A percentile compares a stretch with the other conserved stretches of the same genome.
These are phyloP conservation scores for Melanaphis sacchari DNA, from an alignment of 1,140 invertebrate species.

Conservation along the genomic window DNA sequence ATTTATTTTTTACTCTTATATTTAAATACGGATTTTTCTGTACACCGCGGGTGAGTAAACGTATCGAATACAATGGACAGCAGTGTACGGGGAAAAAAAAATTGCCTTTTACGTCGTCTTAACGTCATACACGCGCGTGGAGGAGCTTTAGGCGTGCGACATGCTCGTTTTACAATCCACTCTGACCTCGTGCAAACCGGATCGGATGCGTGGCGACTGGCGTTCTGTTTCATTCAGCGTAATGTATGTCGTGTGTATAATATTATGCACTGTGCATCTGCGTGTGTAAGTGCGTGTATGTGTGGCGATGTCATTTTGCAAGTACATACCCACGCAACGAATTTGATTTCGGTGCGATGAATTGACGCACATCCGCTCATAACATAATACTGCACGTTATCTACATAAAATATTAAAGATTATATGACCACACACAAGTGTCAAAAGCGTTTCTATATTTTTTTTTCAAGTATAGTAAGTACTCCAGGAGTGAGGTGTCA, in stretches of 20 bases:
- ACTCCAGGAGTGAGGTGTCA: no score
- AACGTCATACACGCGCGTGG: background rate
- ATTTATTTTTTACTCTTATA: background rate
- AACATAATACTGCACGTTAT: no score
- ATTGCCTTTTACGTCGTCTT: conserved; percentile 45
- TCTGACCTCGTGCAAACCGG: conserved; percentile 47
- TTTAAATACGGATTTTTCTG: conserved; percentile 8
- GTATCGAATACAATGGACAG: conserved; percentile 29
- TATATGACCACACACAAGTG: no score
- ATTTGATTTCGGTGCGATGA: background rate
- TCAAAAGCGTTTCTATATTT: no score
- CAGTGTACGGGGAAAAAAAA: background rate
- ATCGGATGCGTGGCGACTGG: conserved; percentile 10
- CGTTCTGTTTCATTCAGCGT: conserved; percentile 38
- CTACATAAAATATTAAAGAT: no score
- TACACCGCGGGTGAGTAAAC: background rate
- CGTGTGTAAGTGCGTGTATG: background rate
- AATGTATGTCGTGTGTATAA: background rate
- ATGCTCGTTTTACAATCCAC: conserved; percentile 56
- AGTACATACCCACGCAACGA: background rate
- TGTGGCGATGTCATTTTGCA: background rate
- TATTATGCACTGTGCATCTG: background rate
- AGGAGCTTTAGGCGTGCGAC: conserved; percentile 54
- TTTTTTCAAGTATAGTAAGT: no score
- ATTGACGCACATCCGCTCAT: background rate